Base-by-base conservation (phyloP, 2,797 vertebrate genomes). In the Knipowitschia caucasica region DNA sequence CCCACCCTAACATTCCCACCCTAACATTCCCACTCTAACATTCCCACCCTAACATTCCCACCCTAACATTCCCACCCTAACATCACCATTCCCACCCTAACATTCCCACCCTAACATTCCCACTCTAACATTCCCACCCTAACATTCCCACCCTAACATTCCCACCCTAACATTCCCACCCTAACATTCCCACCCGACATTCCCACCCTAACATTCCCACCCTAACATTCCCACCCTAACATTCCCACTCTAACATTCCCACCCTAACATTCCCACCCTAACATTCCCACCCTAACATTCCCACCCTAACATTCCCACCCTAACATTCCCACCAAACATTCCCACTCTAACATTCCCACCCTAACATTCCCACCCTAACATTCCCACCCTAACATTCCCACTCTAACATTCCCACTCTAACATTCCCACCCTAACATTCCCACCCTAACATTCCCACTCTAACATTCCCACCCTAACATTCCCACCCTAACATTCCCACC, bases 31-130 rank as follows among this genome's bases (percentile, higher is more conserved):
- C 87, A n/a, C n/a, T n/a, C 83, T 82, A 85, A 77, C 78, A 85
- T 91, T 89, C 87, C 86, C 88, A 73, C 86, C 88, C n/a, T n/a
- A n/a, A n/a, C n/a, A n/a, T n/a, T n/a, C n/a, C 79, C 87, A n/a
- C n/a, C n/a, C 83, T 82, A 85, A 77, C 78, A 85, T 91, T 89
- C 87, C 86, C 88, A 73, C 86, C 88, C n/a, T n/a, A n/a, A n/a
- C n/a, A n/a, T n/a, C n/a, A n/a, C n/a, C n/a, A n/a, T n/a, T n/a
- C n/a, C n/a, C n/a, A n/a, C n/a, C n/a, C 83, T 82, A 85, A 77
- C 78, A 85, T 91, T 89, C 87, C 86, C 88, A 73, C 86, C 88
- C n/a, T n/a, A n/a, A n/a, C n/a, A n/a, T n/a, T n/a, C n/a, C 79
- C 87, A n/a, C n/a, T n/a, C 83, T 82, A 85, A 77, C 78, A 85